Base-by-base conservation (phyloP, 2,113 vertebrate species). In the Psittacus erithacus region DNA sequence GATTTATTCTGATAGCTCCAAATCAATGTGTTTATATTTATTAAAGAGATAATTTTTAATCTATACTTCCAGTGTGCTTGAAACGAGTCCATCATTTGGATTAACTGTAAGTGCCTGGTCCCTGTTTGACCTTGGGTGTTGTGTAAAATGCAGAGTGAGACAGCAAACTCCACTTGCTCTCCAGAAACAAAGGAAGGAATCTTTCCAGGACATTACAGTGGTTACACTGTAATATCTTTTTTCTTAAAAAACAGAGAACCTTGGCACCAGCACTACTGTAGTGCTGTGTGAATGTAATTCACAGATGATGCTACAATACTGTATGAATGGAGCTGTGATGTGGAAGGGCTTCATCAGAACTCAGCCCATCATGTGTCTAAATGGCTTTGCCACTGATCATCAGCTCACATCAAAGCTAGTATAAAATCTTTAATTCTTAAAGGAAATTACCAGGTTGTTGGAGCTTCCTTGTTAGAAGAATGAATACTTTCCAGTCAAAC, bases 231-330 rank as follows among this genome's bases (percentile, higher is more conserved):
- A 94, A 38, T 89, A 95, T 41, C 65, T 94, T 67, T 91, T 92
- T 91, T 52, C 78, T 80, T 90, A 43, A 93, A 78, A 93, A 74
- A 11, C 35, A 52, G 82, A 87, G 43, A 57, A 41, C 79, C 71
- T 93, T 93, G 90, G 84, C 93, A 96, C 19, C 27, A 80, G 59
- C 59, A 46, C 13, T 63, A 33, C 25, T 63, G 28, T 46, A 80
- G 39, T 62, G 35, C 52, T 86, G 49, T 13, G 70, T 92, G 91
- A 96, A 95, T 92, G 94, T 88, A 94, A 94, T 85, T 93, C 71
- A 84, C 47, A 95, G 75, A 82, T 3, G 9, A 73, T 76, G 70
- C 41, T 79, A 27, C 29, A 50, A 70, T 38, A 38, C 43, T 84
- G 81, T 39, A 82, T 85, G 92, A 94, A 95, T 94, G 93, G 55